Evolutionary conservation across 2,797 vertebrate species (phyloP).

Genomic region (Dicrostonyx torquatus): DNA sequence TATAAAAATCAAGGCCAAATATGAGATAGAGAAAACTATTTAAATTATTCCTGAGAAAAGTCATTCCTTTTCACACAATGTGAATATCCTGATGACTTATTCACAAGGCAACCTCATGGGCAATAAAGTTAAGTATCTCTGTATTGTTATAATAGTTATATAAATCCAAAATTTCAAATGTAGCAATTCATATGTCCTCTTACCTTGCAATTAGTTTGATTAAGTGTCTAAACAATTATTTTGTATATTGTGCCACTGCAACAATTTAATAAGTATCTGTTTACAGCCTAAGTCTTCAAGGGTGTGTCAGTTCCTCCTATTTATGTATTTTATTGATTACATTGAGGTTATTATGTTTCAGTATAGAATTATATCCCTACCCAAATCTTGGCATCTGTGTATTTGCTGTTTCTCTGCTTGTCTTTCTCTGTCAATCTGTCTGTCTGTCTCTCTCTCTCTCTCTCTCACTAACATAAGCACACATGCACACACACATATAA

Average conservation of each 20-base stretch:
- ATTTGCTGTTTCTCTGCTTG: neutral
- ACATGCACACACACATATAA: neutral
- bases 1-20: slow-evolving; percentile 49
- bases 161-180: slow-evolving; percentile 6
- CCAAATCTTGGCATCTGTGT: neutral
- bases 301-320: neutral
- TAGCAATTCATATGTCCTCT: slow-evolving; percentile 10
- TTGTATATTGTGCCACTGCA: neutral
- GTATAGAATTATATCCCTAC: neutral
- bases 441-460: neutral
- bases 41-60: slow-evolving; percentile 43
- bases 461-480: neutral
- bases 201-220: slow-evolving; percentile 38
- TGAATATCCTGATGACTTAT: slow-evolving; percentile 34
- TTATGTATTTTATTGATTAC: neutral
- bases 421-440: neutral
- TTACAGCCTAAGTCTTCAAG: slow-evolving; percentile 25
- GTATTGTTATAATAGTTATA: neutral
- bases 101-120: neutral
- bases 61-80: slow-evolving; percentile 19
- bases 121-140: slow-evolving; percentile 51
- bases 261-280: slow-evolving; percentile 29
- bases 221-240: slow-evolving; percentile 35
- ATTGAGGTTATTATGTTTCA: slow-evolving; percentile 7
- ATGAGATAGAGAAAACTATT: slow-evolving; percentile 31